Base-by-base conservation (phyloP, 2,888 invertebrate species). In the Bembecia ichneumoniformis region DNA sequence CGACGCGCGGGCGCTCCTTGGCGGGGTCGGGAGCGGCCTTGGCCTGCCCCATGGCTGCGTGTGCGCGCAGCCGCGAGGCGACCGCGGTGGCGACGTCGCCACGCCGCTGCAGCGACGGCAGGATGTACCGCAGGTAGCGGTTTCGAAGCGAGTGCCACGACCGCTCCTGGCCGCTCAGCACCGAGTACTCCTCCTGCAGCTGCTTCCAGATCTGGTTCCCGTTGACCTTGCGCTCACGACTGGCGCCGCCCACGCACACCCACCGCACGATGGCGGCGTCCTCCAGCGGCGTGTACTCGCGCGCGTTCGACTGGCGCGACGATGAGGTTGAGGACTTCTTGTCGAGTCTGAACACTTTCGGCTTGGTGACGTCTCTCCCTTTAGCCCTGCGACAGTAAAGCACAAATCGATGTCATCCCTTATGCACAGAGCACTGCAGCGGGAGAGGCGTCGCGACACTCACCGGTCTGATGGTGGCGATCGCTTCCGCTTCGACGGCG, bases 81-180 rank as follows among this genome's bases (percentile, higher is more conserved):
- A 64, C 58, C 0, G 50, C 46, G 3, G 64, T n/a, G 13, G 40
- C 13, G 13, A 40, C 40, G 40, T 40, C 40, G 40, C 13, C 13
- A 2, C 28, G 40, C 16, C 13, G 44, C 44, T 15, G 44, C 20
- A 87, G 77, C 34, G 64, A 10, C 11, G 80, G 82, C 60, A 87
- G 72, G 51, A 87, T 64, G 66, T 77, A 70, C 52, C 84, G 81
- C 56, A 87, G 71, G 73, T 82, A 87, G 46, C 87, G 74, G 66
- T 82, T 86, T 13, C 84, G 77, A 35, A 87, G 71, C 17, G 87
- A 87, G 56, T 87, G 87, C 82, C 82, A 87, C 51, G 82, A 60
- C 2, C 87, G 75, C 16, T 9, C 78, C 78, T 50, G 53, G 3
- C 78, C 77, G 1, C 77, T 64, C 45, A 69, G 52, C 2, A 47